Evolutionary conservation across 2,113 vertebrate genomes (phyloP).

Genomic region (mouse (Mus musculus)): DNA sequence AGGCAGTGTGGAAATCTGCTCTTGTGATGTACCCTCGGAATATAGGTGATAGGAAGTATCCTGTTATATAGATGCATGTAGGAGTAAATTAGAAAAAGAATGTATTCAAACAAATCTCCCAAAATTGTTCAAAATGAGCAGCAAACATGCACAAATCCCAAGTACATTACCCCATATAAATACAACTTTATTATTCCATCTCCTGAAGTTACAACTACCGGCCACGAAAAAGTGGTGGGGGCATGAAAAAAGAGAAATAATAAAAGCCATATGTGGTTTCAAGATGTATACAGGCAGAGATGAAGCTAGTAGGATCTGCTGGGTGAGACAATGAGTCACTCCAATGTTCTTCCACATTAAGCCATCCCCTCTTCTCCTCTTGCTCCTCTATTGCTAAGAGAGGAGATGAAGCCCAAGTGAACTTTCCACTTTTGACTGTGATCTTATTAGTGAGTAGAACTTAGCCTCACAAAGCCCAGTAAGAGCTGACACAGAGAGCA

Average conservation of each 20-base stretch:
- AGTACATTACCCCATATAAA: neutral
- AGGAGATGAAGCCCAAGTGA: neutral
- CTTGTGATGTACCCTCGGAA: conserved; percentile 41
- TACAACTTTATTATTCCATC: neutral
- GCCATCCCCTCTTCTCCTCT: neutral
- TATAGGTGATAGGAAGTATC: conserved; percentile 13
- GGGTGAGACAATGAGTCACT: neutral
- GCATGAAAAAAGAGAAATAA: neutral
- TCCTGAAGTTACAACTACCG: neutral
- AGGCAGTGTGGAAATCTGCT: conserved; percentile 73
- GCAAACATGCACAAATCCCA: neutral
- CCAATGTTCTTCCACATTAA: neutral
- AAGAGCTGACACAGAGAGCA: neutral
- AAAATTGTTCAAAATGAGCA: conserved; percentile 38
- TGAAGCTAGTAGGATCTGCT: neutral
- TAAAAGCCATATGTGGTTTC: neutral
- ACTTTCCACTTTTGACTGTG: neutral
- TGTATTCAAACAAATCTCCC: neutral
- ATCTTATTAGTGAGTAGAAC: neutral
- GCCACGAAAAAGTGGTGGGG: neutral
- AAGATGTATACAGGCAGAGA: neutral
- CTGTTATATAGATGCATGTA: neutral
- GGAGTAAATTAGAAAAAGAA: neutral
- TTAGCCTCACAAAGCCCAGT: neutral
- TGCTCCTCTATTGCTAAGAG: neutral